Conservation (phyloP, 2,797 vertebrate species). For the Danio albolineatus region DNA sequence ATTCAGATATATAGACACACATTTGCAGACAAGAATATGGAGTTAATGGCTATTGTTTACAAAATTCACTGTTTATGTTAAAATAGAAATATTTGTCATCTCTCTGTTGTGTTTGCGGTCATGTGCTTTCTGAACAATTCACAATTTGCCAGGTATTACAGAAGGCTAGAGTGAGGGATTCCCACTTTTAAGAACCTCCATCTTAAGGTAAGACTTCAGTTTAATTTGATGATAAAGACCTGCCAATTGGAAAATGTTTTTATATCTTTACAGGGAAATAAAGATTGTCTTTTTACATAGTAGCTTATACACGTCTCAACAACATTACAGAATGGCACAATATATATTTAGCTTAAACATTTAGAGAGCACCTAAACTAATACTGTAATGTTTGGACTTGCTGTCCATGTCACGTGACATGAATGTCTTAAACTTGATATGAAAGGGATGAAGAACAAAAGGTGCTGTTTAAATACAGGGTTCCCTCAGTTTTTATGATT, state of each 20-base stretch:
- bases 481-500: background rate
- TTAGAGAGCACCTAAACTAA: conserved; percentile 44
- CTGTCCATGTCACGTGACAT: background rate
- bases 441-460: conserved; percentile 48
- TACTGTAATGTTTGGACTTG: conserved; percentile 9
- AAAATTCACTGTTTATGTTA: conserved; percentile 18
- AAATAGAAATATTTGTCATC: conserved; percentile 27
- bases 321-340: conserved; percentile 61
- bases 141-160: conserved; percentile 48
- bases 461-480: background rate
- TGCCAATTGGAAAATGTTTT: conserved; percentile 35
- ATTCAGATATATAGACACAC: background rate
- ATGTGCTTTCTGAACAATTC: conserved; percentile 44
- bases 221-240: background rate
- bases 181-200: conserved; percentile 3
- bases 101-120: conserved; percentile 4
- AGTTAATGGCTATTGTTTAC: conserved; percentile 10
- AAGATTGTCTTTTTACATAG: conserved; percentile 39
- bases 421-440: conserved; percentile 7
- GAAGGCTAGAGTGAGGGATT: conserved; percentile 4
- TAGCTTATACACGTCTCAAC: conserved; percentile 39
- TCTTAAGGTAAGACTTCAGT: conserved; percentile 12
- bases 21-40: conserved; percentile 24
- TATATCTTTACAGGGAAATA: conserved; percentile 28
- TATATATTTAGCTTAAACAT: conserved; percentile 28